Base-by-base conservation (phyloP, 2,113 vertebrate species). In the Centropus unirufus region DNA sequence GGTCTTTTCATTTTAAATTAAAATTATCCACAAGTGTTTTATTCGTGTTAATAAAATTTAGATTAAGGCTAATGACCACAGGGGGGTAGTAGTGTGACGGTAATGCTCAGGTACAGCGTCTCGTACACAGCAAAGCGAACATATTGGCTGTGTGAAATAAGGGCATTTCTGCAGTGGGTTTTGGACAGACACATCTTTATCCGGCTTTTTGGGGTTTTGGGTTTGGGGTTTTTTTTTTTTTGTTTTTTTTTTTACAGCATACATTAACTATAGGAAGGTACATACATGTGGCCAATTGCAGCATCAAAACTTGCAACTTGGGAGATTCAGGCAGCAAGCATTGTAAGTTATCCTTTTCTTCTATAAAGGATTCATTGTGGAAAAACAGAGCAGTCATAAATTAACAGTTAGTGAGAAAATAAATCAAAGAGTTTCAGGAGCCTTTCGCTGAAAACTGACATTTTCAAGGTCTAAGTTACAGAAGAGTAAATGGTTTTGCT, bases 21-120 rank as follows among this genome's bases (percentile, higher is more conserved):
- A 67, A 66, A 66, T 17, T 36, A 86, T n/a, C 20, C 7, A 24
- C 17, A 46, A 34, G 59, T 72, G 20, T 66, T 52, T 20, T 11
- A 30, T 16, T 36, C 5, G 9, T 51, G 72, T 61, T 3, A 11
- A 40, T 23, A 69, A 87, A 57, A 69, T 21, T 3, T 57, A 54
- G 83, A 75, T 73, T 96, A 59, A 39, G 83, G 23, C 18, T 12
- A 8, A 39, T 77, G 59, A 61, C 97, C 98, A 98, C 97, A 54
- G 10, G 98, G 96, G 97, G 98, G 98, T 75, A 95, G 97, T 32
- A 70, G 85, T 9, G 97, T 34, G 78, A 95, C 13, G 9, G 61
- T 42, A 87, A 94, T 69, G 77, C 21, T 89, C 39, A 44, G 72
- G 16, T n/a, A 29, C 40, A 74, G 66, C 2, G 14, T 12, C 30